Evolutionary conservation across 1,140 invertebrate species (phyloP).

Genomic region (Theocolax elegans): DNA sequence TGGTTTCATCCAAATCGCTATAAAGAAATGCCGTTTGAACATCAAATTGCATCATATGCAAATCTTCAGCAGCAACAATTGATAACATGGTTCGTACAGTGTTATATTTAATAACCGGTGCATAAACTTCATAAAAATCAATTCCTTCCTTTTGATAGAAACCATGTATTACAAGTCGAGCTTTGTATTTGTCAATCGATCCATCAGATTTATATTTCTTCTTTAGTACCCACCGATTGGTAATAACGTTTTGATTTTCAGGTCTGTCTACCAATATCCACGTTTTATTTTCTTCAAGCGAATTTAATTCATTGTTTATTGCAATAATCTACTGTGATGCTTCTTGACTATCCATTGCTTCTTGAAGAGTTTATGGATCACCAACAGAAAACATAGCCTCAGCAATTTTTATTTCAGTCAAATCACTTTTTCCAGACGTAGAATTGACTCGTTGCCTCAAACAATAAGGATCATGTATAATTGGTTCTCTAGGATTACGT

Average conservation of each 20-base stretch:
- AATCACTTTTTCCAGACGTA: not conserved
- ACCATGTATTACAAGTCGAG: slow-evolving; percentile 42
- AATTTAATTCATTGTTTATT: slow-evolving; percentile 44
- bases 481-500: not conserved
- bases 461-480: not conserved
- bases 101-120: slow-evolving; percentile 17
- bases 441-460: not conserved
- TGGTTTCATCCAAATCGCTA: slow-evolving; percentile 51
- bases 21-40: slow-evolving; percentile 57
- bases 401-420: not conserved
- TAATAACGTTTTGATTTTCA: slow-evolving; percentile 35
- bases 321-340: slow-evolving; percentile 34
- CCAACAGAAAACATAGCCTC: not conserved
- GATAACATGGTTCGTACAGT: slow-evolving; percentile 3
- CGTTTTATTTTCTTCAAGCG: slow-evolving; percentile 40
- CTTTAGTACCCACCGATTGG: slow-evolving; percentile 42
- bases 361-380: slow-evolving; percentile 13
- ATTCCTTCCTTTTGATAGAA: slow-evolving; percentile 38
- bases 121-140: slow-evolving; percentile 25
- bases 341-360: slow-evolving; percentile 26
- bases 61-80: not conserved
- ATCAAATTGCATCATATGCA: slow-evolving; percentile 46
- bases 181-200: slow-evolving; percentile 45
- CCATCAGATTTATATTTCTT: slow-evolving; percentile 37
- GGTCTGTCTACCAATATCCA: slow-evolving; percentile 42